A percentile compares a stretch with the other conserved stretches of the same genome.
Conservation (phyloP, 1,140 invertebrate genomes). For the Halesus radiatus region DNA sequence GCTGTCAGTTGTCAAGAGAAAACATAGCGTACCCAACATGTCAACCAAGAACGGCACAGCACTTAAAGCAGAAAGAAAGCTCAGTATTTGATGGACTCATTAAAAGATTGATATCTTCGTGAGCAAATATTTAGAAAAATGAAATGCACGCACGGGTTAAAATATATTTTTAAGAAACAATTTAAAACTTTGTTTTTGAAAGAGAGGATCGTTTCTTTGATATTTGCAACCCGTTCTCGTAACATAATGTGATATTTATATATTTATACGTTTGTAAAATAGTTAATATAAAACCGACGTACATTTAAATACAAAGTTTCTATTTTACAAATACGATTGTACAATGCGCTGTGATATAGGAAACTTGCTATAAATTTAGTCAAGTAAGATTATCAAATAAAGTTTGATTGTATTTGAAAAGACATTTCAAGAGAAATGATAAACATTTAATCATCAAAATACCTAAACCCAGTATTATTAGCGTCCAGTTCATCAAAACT, state of each 20-base stretch:
- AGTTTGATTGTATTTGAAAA: background rate
- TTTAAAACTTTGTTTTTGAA: too few relatives aligned
- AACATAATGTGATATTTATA: constrained; percentile 27
- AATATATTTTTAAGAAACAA: too few relatives aligned
- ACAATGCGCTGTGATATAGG: constrained; percentile 6
- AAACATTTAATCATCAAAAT: background rate
- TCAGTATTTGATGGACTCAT: constrained; percentile 43
- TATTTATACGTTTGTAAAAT: constrained; percentile 6
- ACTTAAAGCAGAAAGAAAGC: constrained; percentile 42
- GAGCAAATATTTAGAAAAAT: too few relatives aligned
- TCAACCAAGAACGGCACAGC: background rate
- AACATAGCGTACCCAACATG: constrained; percentile 44
- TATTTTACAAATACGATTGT: background rate
- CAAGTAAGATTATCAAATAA: background rate
- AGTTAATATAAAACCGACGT: background rate
- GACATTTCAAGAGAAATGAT: background rate
- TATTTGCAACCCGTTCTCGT: background rate
- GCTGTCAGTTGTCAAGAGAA: constrained; percentile 36
- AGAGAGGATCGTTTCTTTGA: background rate
- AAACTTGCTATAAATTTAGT: background rate
- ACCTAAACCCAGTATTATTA: constrained; percentile 5
- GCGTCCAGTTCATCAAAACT: background rate
- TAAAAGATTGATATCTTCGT: too few relatives aligned
- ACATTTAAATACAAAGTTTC: constrained; percentile 6
- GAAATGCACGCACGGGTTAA: too few relatives aligned